Conservation (phyloP, 1,140 invertebrate species). For the Heliothis subflexa region DNA sequence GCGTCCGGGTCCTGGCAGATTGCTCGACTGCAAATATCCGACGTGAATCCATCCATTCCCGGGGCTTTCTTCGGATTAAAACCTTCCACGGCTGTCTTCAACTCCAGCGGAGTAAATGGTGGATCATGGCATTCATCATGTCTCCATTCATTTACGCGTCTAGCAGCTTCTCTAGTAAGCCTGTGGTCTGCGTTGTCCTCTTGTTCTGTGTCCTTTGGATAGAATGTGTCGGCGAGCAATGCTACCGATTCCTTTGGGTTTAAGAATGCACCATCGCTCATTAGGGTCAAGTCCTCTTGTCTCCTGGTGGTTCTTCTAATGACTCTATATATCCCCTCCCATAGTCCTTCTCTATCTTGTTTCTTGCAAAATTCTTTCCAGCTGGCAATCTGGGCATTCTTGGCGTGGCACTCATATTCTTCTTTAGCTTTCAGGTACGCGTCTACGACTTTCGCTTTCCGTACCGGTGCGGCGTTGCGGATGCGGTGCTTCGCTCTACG, state of each 20-base stretch:
- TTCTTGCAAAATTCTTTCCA: constrained; percentile 31
- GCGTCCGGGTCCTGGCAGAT: background rate
- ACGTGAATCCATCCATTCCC: background rate
- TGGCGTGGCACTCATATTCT: background rate
- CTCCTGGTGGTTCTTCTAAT: background rate
- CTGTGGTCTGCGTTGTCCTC: background rate
- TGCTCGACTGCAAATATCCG: background rate
- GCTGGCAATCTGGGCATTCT: constrained; percentile 4
- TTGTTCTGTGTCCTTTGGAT: constrained; percentile 13
- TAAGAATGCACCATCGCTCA: background rate
- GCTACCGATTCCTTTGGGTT: background rate
- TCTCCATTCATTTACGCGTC: background rate
- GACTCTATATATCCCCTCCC: constrained; percentile 15
- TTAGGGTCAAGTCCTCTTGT: constrained; percentile 10
- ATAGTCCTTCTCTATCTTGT: constrained; percentile 2
- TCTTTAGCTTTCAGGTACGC: constrained; percentile 37
- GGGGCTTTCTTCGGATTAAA: constrained; percentile 35
- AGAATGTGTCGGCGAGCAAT: constrained; percentile 27
- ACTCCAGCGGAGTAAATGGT: constrained; percentile 10
- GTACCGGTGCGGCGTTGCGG: constrained; percentile 10
- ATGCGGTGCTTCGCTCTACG: constrained; percentile 16
- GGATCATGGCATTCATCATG: background rate
- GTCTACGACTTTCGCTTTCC: constrained; percentile 2
- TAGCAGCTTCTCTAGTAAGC: background rate
- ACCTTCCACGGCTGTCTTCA: background rate